phyloP scores from a whole-genome alignment of 92 coral and sea anemone genomes.

The Actinostola sp. region DNA sequence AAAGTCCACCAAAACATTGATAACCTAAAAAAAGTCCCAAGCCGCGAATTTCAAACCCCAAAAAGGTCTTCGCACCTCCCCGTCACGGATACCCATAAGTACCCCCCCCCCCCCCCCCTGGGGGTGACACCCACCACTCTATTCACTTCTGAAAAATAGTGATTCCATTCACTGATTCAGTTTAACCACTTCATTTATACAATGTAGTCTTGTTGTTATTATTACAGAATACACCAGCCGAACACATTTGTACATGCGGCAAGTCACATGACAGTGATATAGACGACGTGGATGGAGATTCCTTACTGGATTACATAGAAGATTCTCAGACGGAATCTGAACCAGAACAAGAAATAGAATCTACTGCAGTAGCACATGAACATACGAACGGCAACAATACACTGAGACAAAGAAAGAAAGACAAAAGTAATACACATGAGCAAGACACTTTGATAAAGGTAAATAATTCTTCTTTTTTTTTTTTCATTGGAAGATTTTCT shows the following conservation, averaged over 20 bases:
- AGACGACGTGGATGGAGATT: conserved; percentile 40
- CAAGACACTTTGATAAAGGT: not conserved
- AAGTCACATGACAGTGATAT: conserved; percentile 31
- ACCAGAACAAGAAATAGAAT: conserved; percentile 30
- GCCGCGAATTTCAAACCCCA: no score
- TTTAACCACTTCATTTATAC: not conserved
- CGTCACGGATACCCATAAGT: no score
- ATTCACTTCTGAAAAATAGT: no score
- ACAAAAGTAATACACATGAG: not conserved
- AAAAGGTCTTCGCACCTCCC: no score
- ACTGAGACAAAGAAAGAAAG: conserved; percentile 27
- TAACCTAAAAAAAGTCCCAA: no score
- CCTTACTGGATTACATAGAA: conserved; percentile 44
- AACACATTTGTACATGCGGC: conserved; percentile 14
- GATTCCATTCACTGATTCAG: no score
- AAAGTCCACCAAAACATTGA: no score
- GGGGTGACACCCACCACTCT: no score
- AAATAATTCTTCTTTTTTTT: no score
- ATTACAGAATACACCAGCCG: conserved; percentile 10
- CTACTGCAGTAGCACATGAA: conserved; percentile 2
- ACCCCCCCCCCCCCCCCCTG: no score
- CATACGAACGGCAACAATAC: conserved; percentile 15
- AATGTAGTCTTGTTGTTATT: not conserved
- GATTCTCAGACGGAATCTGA: conserved; percentile 44
- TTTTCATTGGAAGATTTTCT: no score